Evolutionary conservation across 1,140 invertebrate species (phyloP).

Genomic region (Condylostylus longicornis): DNA sequence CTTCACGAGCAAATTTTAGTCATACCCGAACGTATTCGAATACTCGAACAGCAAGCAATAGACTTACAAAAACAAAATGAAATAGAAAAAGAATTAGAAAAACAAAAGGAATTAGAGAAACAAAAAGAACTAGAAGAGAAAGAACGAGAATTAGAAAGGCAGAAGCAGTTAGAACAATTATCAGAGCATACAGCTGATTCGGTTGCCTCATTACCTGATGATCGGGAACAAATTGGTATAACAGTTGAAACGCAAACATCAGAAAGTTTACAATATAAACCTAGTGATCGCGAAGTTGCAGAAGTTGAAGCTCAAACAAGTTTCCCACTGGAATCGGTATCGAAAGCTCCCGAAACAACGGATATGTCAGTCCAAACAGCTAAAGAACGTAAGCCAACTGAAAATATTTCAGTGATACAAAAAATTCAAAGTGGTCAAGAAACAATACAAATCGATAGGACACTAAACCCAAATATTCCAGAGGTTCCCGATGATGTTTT

Average conservation of each 20-base stretch:
- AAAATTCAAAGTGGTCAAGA: conserved; percentile 50
- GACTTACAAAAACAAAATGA: conserved; percentile 22
- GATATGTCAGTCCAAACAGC: conserved; percentile 25
- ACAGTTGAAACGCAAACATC: conserved; percentile 37
- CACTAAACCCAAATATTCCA: conserved; percentile 36
- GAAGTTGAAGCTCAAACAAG: conserved; percentile 47
- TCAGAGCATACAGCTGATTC: conserved; percentile 10
- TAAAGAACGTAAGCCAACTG: conserved; percentile 33
- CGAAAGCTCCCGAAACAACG: conserved; percentile 23
- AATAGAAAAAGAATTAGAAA: conserved; percentile 8
- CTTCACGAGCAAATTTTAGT: conserved; percentile 25
- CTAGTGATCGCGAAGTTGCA: conserved; percentile 21
- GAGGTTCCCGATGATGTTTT: conserved; percentile 42
- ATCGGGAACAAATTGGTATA: conserved; percentile 10
- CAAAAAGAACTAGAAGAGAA: background rate
- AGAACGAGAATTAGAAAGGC: conserved; percentile 1
- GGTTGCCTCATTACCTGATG: conserved; percentile 26
- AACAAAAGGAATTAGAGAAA: background rate
- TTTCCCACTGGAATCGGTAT: conserved; percentile 26
- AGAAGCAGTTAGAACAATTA: conserved; percentile 15
- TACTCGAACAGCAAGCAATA: conserved; percentile 27
- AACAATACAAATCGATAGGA: conserved; percentile 61
- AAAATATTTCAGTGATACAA: conserved; percentile 55
- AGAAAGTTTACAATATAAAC: conserved; percentile 25
- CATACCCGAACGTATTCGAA: conserved; percentile 25